Percentiles rank a stretch among this genome's conserved stretches.
These are phyloP conservation scores for Himalopsyche tibetana DNA, from an alignment of 2,888 invertebrate genomes.

Conservation along the genomic window DNA sequence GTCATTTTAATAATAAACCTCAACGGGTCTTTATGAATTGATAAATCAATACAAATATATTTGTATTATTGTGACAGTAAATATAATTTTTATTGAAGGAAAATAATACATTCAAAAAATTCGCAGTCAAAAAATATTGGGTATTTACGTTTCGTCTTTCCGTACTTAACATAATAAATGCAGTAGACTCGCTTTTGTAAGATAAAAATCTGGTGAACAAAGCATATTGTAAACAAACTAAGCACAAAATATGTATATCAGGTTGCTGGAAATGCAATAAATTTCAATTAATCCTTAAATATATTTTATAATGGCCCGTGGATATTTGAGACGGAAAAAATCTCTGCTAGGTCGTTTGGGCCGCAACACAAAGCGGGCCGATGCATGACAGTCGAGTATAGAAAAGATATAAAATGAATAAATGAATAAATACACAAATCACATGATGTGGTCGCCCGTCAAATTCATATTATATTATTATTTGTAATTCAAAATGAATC, in stretches of 20 bases:
- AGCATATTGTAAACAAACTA: background rate
- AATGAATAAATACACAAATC: conserved; percentile 62
- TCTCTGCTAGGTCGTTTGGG: background rate
- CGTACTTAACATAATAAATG: background rate
- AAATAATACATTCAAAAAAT: too few relatives aligned
- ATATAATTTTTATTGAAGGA: too few relatives aligned
- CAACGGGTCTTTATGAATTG: too few relatives aligned
- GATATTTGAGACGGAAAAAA: conserved; percentile 22
- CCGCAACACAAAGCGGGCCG: conserved; percentile 46
- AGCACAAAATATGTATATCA: conserved; percentile 44
- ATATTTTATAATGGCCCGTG: conserved; percentile 45
- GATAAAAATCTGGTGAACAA: conserved; percentile 1
- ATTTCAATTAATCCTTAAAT: conserved; percentile 62
- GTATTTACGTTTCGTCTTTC: too few relatives aligned
- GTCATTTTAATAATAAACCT: too few relatives aligned
- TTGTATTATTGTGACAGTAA: too few relatives aligned
- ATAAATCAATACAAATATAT: too few relatives aligned
- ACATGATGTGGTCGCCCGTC: conserved; percentile 51
- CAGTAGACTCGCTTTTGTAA: background rate
- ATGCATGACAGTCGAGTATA: conserved; percentile 45
- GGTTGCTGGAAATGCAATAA: conserved; percentile 51
- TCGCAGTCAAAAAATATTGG: too few relatives aligned
- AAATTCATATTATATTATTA: conserved; percentile 45
- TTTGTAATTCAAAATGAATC: conserved; percentile 32
- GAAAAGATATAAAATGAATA: conserved; percentile 55